Evolutionary conservation across 2,888 invertebrate species (phyloP), one percentile per base, ranked within the genome.

Genomic region (Hipparchia sbordonii): DNA sequence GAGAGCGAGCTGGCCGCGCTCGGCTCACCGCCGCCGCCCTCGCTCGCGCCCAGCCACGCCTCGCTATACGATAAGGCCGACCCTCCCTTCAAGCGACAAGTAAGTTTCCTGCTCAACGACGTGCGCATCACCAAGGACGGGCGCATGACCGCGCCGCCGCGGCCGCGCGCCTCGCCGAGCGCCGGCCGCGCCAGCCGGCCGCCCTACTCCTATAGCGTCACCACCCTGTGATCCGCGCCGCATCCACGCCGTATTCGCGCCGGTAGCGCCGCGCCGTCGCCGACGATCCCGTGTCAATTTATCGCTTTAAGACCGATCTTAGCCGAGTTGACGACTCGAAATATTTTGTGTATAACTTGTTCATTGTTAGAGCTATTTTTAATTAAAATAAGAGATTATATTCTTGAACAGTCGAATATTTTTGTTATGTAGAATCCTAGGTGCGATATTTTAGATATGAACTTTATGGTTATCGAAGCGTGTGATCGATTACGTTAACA

Each of bases 71-170:
- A 95, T 94, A 95, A 95, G 91, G 95, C 95, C 89, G 92, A 94
- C 87, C 91, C 92, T 86, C 95, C 95, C 94, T 95, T 96, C 94
- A 96, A 96, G 95, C 95, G 96, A 93, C 96, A 96, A 96, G 96
- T 96, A 96, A 96, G 96, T 96, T 96, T 96, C 95, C 95, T 96
- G 95, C 95, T 96, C 94, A 95, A 96, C 96, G 95, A 96, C 95
- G 96, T 96, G 92, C 96, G 95, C 94, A 95, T 96, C 95, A 95
- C 95, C 94, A 96, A 95, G 95, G 96, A 96, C 94, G 96, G 95
- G 82, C 93, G 94, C 85, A 87, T 88, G 90, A 93, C 89, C 85
- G 88, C 89, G 87, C 87, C 89, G 79, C 89, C 89, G 73, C 77
- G 81, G 77, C 85, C 84, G 82, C 89, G 73, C 77, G 81, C 77